phyloP scores from a whole-genome alignment of 2,113 vertebrate genomes.

The Struthidea cinerea region DNA sequence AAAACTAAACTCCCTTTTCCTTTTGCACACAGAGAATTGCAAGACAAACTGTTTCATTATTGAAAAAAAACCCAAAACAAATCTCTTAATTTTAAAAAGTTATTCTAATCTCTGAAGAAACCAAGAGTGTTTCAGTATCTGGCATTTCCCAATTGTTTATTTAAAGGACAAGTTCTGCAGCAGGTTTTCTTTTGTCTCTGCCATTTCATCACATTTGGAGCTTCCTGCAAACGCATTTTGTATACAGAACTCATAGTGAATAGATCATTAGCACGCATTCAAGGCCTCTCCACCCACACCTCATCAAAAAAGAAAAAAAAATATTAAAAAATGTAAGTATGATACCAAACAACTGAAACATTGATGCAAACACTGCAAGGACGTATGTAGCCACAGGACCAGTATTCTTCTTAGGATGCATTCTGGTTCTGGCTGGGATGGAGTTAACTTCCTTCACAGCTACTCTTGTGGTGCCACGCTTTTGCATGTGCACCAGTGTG shows the following conservation, averaged over 20 bases:
- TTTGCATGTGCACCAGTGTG: neutral
- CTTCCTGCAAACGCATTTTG: neutral
- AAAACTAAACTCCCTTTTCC: neutral
- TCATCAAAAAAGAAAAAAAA: neutral
- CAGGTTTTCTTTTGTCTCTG: neutral
- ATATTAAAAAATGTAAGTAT: neutral
- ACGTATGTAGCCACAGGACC: neutral
- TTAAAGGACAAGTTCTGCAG: neutral
- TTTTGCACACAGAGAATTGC: neutral
- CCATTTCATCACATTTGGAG: neutral
- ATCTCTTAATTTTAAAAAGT: neutral
- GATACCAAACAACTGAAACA: neutral
- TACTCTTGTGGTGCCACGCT: neutral
- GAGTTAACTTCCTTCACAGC: neutral
- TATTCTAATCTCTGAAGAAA: neutral
- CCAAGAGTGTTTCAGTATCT: neutral
- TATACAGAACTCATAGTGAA: neutral
- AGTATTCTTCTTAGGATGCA: neutral
- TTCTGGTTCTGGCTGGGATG: neutral
- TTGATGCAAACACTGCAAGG: neutral
- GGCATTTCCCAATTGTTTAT: constrained; percentile 16
- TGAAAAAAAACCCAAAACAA: neutral
- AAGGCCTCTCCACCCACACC: neutral
- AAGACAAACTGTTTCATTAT: neutral
- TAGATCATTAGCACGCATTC: neutral